Base-by-base conservation (phyloP, 2,888 invertebrate species). In the Chaetoderma sp. region DNA sequence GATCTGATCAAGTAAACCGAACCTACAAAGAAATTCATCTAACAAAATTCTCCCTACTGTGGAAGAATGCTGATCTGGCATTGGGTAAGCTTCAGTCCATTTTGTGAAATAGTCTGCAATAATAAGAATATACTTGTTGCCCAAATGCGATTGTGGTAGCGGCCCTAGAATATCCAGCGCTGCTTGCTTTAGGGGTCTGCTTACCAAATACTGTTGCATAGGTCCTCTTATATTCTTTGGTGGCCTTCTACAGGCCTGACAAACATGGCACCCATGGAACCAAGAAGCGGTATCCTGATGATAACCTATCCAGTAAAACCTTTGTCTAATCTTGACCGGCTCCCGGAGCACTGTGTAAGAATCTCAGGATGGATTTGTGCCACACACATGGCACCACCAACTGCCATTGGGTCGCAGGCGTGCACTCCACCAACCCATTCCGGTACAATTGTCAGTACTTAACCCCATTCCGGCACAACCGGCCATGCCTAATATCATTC, bases 11-110 rank as follows among this genome's bases (percentile, higher is more conserved):
- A 68, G 68, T 30, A 65, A 58, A 27, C 74, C 70, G 52, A 67
- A 70, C 3, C 10, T 33, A 27, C 63, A 63, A 8, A 70, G 60
- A 21, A 70, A 58, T 18, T 47, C 42, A 13, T 67, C 63, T 13
- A 73, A 61, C 10, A 75, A 49, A 27, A 57, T 63, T 23, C 58
- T 30, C 10, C 70, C 73, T 33, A 71, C 66, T 25, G 72, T 72
- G 6, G 63, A 42, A 18, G 71, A 68, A 58, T 71, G 61, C 32
- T 57, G 56, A 54, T 74, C 61, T 54, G 27, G 13, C 0, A 73
- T 57, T 8, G 66, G 54, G 32, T 62, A 39, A 3, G 65, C 63
- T 25, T 71, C 63, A 0, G 60, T 25, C 58, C 64, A 70, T 50
- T 66, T 68, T 4, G 68, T 63, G 56, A 71, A 70, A 56, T 68